Evolutionary conservation across 2,888 invertebrate species (phyloP).

Genomic region (Drosophila putrida): DNA sequence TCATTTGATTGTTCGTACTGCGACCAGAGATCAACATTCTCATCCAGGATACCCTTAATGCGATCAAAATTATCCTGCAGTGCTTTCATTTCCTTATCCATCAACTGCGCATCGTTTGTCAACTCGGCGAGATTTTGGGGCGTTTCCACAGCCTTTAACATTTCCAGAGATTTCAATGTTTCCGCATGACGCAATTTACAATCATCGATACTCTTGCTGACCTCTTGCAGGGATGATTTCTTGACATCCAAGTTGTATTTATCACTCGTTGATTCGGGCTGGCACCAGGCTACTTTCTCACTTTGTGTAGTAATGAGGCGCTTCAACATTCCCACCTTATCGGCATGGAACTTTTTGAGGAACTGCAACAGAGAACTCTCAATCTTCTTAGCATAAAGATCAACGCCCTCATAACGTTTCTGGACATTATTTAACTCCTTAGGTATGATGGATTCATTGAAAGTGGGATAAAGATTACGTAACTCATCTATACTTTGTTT

Average conservation of each 20-base stretch:
- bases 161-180: constrained; percentile 89
- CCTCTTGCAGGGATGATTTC: constrained; percentile 91
- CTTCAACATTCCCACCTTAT: constrained; percentile 93
- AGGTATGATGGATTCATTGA: constrained; percentile 91
- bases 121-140: constrained; percentile 89
- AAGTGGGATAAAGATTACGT: constrained; percentile 91
- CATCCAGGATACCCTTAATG: constrained; percentile 89
- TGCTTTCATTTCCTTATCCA: constrained; percentile 90
- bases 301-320: constrained; percentile 92
- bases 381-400: constrained; percentile 92
- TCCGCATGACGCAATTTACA: constrained; percentile 89
- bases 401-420: constrained; percentile 92
- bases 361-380: constrained; percentile 92
- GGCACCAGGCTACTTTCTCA: constrained; percentile 96
- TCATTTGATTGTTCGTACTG: constrained; percentile 93
- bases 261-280: constrained; percentile 94
- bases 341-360: constrained; percentile 94
- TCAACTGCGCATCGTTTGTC: constrained; percentile 89
- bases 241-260: constrained; percentile 97
- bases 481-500: constrained; percentile 90
- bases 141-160: constrained; percentile 90
- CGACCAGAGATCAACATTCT: constrained; percentile 91
- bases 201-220: constrained; percentile 90
- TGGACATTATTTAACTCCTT: constrained; percentile 94
- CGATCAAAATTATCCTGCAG: constrained; percentile 89